phyloP scores from a whole-genome alignment of 2,113 vertebrate genomes.

The Theristicus caerulescens region DNA sequence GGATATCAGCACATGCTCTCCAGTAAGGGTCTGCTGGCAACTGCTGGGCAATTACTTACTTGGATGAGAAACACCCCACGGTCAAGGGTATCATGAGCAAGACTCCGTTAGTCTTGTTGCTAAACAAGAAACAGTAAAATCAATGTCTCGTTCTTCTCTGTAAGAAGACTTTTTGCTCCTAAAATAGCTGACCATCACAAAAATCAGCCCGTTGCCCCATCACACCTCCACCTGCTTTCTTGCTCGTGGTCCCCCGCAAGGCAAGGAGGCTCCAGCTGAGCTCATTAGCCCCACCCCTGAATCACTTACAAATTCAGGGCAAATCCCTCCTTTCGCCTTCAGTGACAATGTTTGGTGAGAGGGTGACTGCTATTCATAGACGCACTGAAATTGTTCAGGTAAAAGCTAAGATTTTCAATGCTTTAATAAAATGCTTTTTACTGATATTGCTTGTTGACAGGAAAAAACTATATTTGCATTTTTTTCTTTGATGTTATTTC shows the following conservation, averaged over 20 bases:
- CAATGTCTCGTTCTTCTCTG: neutral
- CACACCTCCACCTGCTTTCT: neutral
- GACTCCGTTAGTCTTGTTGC: neutral
- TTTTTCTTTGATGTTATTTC: neutral
- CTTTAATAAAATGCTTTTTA: neutral
- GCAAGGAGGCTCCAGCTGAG: neutral
- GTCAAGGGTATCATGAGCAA: neutral
- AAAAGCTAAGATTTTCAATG: neutral
- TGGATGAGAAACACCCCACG: fast-evolving
- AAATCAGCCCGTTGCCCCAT: neutral
- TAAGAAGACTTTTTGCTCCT: neutral
- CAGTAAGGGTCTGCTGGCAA: neutral
- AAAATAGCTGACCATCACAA: neutral
- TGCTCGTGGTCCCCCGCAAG: neutral
- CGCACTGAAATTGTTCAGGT: neutral
- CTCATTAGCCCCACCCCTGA: neutral
- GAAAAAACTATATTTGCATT: fast-evolving
- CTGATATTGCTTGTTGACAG: fast-evolving
- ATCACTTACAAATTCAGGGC: neutral
- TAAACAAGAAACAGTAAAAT: neutral
- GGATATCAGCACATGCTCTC: fast-evolving
- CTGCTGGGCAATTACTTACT: neutral
- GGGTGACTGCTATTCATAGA: fast-evolving
- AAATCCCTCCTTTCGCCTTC: fast-evolving
- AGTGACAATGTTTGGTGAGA: neutral